Percentiles rank a stretch among this genome's conserved stretches.
Conservation (phyloP, 2,113 vertebrate genomes). For the Asarcornis scutulata region DNA sequence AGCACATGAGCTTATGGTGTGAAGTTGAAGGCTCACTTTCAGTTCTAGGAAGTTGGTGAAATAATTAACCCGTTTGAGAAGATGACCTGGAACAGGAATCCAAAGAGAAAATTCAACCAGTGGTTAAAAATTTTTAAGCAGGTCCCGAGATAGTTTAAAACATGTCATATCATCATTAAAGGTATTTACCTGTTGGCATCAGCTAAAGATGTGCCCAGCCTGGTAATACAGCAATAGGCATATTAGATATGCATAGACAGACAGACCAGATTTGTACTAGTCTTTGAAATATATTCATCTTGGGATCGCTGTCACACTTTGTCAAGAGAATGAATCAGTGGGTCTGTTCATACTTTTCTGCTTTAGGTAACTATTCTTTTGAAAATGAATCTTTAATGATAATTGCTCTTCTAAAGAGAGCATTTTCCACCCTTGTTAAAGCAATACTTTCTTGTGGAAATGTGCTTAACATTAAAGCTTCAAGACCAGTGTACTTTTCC, state of each 20-base stretch:
- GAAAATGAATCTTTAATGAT: conserved; percentile 78
- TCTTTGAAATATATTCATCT: conserved; percentile 62
- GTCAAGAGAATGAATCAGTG: conserved; percentile 39
- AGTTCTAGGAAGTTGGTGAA: background rate
- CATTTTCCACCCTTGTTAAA: conserved; percentile 77
- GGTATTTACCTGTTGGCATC: background rate
- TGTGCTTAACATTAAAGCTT: conserved; percentile 71
- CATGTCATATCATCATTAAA: background rate
- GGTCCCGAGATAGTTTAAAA: background rate
- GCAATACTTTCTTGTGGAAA: conserved; percentile 76
- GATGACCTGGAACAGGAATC: background rate
- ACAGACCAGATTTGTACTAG: conserved; percentile 35
- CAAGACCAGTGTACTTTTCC: conserved; percentile 39
- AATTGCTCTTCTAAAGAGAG: conserved; percentile 72
- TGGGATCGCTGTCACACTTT: conserved; percentile 41
- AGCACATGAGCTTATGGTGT: background rate
- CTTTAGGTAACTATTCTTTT: conserved; percentile 75
- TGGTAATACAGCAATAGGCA: background rate
- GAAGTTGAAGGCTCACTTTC: background rate
- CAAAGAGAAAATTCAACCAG: background rate
- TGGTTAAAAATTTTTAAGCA: background rate
- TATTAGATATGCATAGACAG: conserved; percentile 31
- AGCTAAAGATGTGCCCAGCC: background rate
- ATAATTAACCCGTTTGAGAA: background rate
- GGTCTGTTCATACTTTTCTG: conserved; percentile 63